phyloP scores from a whole-genome alignment of 2,797 vertebrate species.

The Sparus aurata region DNA sequence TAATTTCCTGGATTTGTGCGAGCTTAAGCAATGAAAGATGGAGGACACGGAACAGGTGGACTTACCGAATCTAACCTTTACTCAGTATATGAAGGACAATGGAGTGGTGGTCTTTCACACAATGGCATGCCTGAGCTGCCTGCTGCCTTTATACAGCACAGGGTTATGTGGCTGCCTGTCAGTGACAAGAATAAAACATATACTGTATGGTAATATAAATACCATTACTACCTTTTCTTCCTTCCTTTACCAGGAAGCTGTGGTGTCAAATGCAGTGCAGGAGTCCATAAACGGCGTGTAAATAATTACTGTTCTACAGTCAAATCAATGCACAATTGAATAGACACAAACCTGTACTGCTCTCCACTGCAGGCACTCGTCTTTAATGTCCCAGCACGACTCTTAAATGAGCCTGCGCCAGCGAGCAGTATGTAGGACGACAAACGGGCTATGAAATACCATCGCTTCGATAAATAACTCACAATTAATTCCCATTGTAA shows the following conservation, averaged over 20 bases:
- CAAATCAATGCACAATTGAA: neutral
- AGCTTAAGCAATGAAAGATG: slow-evolving; percentile 73
- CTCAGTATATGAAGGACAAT: slow-evolving; percentile 62
- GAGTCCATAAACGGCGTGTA: neutral
- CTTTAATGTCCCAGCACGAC: neutral
- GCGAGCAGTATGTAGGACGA: neutral
- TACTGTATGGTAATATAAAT: neutral
- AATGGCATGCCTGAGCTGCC: slow-evolving; percentile 18
- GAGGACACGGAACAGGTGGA: slow-evolving; percentile 67
- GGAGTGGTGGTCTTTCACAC: slow-evolving; percentile 33
- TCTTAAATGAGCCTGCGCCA: slow-evolving; percentile 10
- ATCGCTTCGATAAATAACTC: slow-evolving; percentile 7
- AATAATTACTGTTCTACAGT: slow-evolving; percentile 5
- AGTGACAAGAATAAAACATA: neutral
- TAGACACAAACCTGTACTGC: neutral
- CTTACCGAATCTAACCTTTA: slow-evolving; percentile 59
- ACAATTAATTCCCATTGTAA: neutral
- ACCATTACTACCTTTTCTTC: neutral
- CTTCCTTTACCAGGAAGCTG: neutral
- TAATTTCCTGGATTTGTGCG: slow-evolving; percentile 56
- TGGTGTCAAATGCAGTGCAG: neutral
- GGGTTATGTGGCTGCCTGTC: neutral
- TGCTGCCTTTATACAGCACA: slow-evolving; percentile 16
- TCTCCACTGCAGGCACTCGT: neutral
- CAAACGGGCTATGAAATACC: slow-evolving; percentile 23